phyloP scores from a whole-genome alignment of 2,113 vertebrate genomes.

The Corythoichthys intestinalis region DNA sequence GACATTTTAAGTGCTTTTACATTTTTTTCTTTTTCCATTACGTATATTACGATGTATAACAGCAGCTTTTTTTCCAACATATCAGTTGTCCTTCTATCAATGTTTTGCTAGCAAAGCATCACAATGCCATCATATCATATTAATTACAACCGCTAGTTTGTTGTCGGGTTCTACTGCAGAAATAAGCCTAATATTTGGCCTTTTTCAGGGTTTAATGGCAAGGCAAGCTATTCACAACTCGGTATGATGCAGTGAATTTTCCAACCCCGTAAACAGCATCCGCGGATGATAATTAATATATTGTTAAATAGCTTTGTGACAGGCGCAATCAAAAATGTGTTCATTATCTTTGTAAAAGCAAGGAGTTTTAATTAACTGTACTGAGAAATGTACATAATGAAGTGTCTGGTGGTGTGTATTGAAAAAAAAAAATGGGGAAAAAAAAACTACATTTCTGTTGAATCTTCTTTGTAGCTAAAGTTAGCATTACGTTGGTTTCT shows the following conservation, averaged over 20 bases:
- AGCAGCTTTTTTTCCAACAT: background rate
- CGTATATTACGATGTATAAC: background rate
- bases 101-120: background rate
- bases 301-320: background rate
- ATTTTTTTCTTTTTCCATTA: background rate
- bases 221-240: background rate
- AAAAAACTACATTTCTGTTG: background rate
- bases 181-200: background rate
- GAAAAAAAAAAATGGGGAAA: background rate
- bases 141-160: background rate
- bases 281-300: background rate
- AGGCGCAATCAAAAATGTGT: background rate
- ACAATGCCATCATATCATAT: background rate
- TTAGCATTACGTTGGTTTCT: slow-evolving; percentile 2
- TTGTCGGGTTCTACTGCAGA: background rate
- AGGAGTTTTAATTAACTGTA: too few species aligned
- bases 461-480: background rate
- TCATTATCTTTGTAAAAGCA: background rate
- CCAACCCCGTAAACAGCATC: background rate
- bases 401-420: background rate
- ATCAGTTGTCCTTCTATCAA: background rate
- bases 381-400: background rate
- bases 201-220: background rate
- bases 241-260: background rate
- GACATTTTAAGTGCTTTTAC: background rate